Conservation (phyloP, 2,113 vertebrate species). For the Hemiprocne comata region DNA sequence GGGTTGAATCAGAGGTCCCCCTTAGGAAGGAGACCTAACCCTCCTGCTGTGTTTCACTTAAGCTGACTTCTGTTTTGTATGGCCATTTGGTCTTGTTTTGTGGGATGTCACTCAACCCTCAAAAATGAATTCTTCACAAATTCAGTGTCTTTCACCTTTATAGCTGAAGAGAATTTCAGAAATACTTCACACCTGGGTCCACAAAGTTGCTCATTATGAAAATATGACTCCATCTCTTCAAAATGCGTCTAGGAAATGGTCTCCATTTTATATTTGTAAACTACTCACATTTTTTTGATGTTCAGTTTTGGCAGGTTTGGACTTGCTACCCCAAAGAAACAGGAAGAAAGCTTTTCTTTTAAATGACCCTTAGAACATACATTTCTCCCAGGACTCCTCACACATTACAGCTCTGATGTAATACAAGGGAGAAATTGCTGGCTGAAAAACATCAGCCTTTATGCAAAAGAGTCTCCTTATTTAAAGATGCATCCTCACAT, state of each 20-base stretch:
- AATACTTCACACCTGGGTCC: not conserved
- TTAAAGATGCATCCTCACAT: not conserved
- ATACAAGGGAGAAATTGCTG: not conserved
- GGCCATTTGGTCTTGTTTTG: not conserved
- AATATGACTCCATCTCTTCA: not conserved
- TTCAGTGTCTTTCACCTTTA: not conserved
- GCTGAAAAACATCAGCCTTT: not conserved
- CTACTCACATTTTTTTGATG: not conserved
- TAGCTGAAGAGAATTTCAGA: not conserved
- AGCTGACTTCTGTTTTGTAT: not conserved
- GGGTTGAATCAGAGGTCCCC: not conserved
- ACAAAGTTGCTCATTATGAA: not conserved
- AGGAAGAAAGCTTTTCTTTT: not conserved
- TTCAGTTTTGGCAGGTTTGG: not conserved
- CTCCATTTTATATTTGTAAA: not conserved
- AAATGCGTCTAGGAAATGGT: not conserved
- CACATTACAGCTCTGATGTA: not conserved
- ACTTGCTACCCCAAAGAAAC: not conserved
- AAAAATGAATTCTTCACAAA: not conserved
- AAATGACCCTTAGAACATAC: not conserved
- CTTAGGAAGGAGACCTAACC: not conserved
- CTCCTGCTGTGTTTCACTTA: not conserved
- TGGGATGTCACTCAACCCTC: not conserved
- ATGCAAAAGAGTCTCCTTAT: not conserved
- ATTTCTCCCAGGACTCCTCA: not conserved